Conservation (phyloP, 1,140 invertebrate species). For the Scylla paramamosain region DNA sequence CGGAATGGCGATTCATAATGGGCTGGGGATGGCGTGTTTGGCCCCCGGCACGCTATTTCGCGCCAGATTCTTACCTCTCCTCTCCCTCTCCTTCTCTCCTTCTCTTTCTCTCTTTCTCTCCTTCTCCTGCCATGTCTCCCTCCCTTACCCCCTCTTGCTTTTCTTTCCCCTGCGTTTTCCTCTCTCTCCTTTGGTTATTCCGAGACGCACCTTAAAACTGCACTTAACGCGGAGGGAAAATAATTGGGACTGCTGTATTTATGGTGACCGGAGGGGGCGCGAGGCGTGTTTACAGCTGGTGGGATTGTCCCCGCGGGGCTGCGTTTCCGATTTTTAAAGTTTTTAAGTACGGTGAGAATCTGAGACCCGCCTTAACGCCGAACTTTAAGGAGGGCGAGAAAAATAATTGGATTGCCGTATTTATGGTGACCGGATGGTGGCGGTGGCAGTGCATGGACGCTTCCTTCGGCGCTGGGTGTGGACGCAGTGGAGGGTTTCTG, state of each 20-base stretch:
- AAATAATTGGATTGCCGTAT: slow-evolving; percentile 65
- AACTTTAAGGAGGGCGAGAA: slow-evolving; percentile 30
- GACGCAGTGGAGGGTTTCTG: background rate
- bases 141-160: background rate
- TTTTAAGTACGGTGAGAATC: slow-evolving; percentile 32
- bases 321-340: slow-evolving; percentile 23
- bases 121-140: background rate
- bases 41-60: slow-evolving; percentile 57
- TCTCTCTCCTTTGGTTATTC: slow-evolving; percentile 37
- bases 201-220: slow-evolving; percentile 57
- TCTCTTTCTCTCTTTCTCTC: slow-evolving; percentile 17
- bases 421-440: slow-evolving; percentile 24
- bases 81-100: slow-evolving; percentile 21
- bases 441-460: background rate
- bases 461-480: background rate
- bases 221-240: slow-evolving; percentile 53
- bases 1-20: slow-evolving; percentile 74
- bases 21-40: slow-evolving; percentile 68
- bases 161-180: slow-evolving; percentile 18
- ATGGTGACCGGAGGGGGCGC: background rate
- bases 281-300: background rate
- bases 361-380: slow-evolving; percentile 54
- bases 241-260: slow-evolving; percentile 64
- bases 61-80: slow-evolving; percentile 45
- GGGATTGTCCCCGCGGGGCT: slow-evolving; percentile 6